A percentile compares a stretch with the other conserved stretches of the same genome.
Evolutionary conservation across 1,140 invertebrate genomes (phyloP).

Genomic region (Neodiprion fabricii): DNA sequence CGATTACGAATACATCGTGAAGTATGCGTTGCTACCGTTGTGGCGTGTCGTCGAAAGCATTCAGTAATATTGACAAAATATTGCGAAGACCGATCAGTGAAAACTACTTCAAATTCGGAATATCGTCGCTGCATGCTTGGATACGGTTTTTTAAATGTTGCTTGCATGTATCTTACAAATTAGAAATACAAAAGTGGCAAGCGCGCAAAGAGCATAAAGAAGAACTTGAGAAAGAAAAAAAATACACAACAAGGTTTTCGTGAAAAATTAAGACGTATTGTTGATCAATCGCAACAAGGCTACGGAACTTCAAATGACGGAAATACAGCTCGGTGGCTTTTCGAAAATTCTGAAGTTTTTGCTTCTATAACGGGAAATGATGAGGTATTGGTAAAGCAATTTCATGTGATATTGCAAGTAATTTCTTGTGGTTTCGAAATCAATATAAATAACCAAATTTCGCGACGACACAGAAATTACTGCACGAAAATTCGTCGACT

Average conservation of each 20-base stretch:
- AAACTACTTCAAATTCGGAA: slow-evolving; percentile 42
- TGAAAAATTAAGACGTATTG: slow-evolving; percentile 20
- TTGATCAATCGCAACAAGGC: slow-evolving; percentile 26
- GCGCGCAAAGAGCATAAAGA: slow-evolving; percentile 29
- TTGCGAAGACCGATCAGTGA: slow-evolving; percentile 30
- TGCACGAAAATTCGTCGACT: no score
- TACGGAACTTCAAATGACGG: neutral
- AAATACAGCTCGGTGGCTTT: no score
- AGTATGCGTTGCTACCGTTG: slow-evolving; percentile 49
- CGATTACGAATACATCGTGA: slow-evolving; percentile 45
- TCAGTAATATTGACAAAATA: slow-evolving; percentile 45
- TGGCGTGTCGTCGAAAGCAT: slow-evolving; percentile 50
- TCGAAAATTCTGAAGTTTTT: no score
- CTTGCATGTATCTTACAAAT: slow-evolving; percentile 45
- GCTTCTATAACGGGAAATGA: no score
- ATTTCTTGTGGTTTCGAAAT: no score
- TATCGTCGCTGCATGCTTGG: slow-evolving; percentile 43
- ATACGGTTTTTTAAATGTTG: slow-evolving; percentile 34
- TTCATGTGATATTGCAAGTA: no score
- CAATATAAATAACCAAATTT: no score
- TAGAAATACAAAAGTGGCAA: slow-evolving; percentile 40
- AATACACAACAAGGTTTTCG: slow-evolving; percentile 27
- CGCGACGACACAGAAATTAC: no score
- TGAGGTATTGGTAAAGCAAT: no score
- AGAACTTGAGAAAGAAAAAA: slow-evolving; percentile 28